A percentile compares a stretch with the other conserved stretches of the same genome.
Conservation (phyloP, 1,140 invertebrate genomes). For the Telenomus remus region DNA sequence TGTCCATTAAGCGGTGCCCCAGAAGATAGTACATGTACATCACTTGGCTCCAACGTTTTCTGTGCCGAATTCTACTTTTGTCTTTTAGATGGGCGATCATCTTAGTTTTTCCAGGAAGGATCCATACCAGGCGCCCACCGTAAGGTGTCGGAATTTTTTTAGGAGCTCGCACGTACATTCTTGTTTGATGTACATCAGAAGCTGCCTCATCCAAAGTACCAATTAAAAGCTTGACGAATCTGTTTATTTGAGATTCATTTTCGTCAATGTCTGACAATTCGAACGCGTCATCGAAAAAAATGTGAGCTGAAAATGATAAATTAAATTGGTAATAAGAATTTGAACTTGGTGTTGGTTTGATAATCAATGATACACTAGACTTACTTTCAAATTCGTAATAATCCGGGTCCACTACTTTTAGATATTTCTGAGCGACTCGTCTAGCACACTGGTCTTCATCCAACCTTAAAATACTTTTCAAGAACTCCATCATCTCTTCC, state of each 20-base stretch:
- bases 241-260: slow-evolving; percentile 95
- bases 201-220: slow-evolving; percentile 96
- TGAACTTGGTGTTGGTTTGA: background rate
- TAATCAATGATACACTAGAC: slow-evolving; percentile 44
- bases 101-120: slow-evolving; percentile 96
- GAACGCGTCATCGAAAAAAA: slow-evolving; percentile 99
- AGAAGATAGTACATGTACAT: slow-evolving; percentile 99
- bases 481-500: slow-evolving; percentile 96
- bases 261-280: slow-evolving; percentile 96
- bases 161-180: slow-evolving; percentile 90
- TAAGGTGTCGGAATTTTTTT: slow-evolving; percentile 96
- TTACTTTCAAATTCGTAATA: slow-evolving; percentile 99
- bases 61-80: slow-evolving; percentile 96
- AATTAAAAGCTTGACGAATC: slow-evolving; percentile 96
- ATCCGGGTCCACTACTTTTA: slow-evolving; percentile 94
- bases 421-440: slow-evolving; percentile 93
- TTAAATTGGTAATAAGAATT: background rate
- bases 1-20: slow-evolving; percentile 94
- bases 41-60: slow-evolving; percentile 96
- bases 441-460: slow-evolving; percentile 96
- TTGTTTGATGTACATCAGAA: slow-evolving; percentile 94
- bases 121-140: slow-evolving; percentile 95
- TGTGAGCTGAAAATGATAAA: slow-evolving; percentile 85
- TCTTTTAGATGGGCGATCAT: slow-evolving; percentile 98
- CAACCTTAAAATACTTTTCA: slow-evolving; percentile 90